Conservation (phyloP, 1,140 invertebrate genomes). For the Macrobrachium rosenbergii region DNA sequence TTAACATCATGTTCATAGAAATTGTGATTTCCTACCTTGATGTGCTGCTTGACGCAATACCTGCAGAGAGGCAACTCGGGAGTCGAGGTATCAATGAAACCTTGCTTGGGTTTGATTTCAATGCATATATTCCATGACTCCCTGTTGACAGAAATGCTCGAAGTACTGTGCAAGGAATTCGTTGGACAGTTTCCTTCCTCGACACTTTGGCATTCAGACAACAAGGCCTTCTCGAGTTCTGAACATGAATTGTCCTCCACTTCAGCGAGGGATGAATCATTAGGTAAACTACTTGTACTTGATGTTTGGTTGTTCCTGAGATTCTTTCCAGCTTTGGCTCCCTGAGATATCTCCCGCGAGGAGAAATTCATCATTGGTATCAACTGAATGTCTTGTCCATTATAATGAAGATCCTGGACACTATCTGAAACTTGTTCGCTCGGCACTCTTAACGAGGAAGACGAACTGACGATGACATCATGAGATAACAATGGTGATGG, state of each 20-base stretch:
- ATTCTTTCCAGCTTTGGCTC: too few species aligned
- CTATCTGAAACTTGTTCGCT: too few species aligned
- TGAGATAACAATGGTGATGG: background rate
- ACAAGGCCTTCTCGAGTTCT: too few species aligned
- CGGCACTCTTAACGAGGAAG: too few species aligned
- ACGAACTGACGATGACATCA: too few species aligned
- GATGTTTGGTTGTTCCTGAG: background rate
- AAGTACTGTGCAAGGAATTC: background rate
- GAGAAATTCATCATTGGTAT: too few species aligned
- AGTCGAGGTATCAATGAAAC: conserved; percentile 41
- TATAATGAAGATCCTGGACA: too few species aligned
- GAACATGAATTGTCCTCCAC: too few species aligned
- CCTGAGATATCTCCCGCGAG: too few species aligned
- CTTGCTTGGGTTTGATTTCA: conserved; percentile 56
- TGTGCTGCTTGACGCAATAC: conserved; percentile 52
- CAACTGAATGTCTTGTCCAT: too few species aligned
- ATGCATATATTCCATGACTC: conserved; percentile 35
- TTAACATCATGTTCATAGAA: background rate
- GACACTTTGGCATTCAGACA: too few species aligned
- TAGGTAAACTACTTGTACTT: conserved; percentile 2
- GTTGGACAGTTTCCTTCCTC: background rate
- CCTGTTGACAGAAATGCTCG: background rate
- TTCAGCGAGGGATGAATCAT: too few species aligned
- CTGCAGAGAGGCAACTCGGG: conserved; percentile 43
- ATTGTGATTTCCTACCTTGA: conserved; percentile 35